Evolutionary conservation across 1,140 invertebrate species (phyloP), one percentile per base, ranked within the genome.

Genomic region (Orchestia grillus): DNA sequence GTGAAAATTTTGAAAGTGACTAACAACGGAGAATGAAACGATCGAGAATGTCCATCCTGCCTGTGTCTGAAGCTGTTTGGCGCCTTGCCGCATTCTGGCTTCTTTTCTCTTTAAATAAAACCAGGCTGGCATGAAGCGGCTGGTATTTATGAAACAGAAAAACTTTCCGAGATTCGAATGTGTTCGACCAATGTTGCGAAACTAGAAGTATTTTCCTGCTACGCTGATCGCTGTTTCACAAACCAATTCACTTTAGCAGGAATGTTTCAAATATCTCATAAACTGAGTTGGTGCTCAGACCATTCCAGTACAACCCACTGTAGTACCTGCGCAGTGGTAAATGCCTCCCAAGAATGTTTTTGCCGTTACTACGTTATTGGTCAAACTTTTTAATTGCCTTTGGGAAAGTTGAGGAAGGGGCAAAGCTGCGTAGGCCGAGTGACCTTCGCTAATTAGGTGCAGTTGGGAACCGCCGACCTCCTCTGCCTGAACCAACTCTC

Each of bases 301-400:
- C 62, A 77, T 77, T 77, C 62, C 28, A 23, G 28, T 28, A 36
- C 62, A 77, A 36, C 62, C 28, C 47, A 6, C 19, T 36, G 62
- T 36, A 77, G 62, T 28, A 28, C 28, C 62, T 3, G 62, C 3
- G 62, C 11, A 28, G 36, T 44, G 41, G 42, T 90, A 90, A 44
- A 41, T 44, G 43, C 44, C 4, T 94, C 36, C 44, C 19, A 47
- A 47, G 44, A 16, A 94, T 94, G 88, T 94, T 94, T 94, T 40
- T 94, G 8, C 92, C 45, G 92, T 94, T 94, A n/a, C 44, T 94
- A 44, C 92, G 36, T 44, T 42, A 94, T 94, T 94, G 92, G 92
- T 94, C 43, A 44, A 94, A 94, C 92, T 94, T 94, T 47, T 94
- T 94, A 94, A 94, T 94, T 94, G 92, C 92, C 92, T 90, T 47